These are phyloP conservation scores for Glaucomys volans DNA, from an alignment of 2,113 vertebrate genomes.

Conservation along the genomic window DNA sequence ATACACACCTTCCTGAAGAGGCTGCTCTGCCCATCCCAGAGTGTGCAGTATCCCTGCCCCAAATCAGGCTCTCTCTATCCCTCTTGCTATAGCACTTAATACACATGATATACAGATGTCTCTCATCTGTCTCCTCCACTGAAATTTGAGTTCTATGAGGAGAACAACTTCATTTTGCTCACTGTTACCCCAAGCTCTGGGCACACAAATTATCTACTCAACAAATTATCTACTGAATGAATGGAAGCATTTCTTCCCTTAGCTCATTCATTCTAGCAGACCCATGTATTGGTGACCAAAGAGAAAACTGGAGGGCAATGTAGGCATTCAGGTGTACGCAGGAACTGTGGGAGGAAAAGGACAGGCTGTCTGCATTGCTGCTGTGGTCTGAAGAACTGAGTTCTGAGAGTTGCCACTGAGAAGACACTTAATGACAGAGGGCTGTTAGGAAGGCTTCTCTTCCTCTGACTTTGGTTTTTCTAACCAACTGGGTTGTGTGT, in stretches of 20 bases:
- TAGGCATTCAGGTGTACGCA: neutral
- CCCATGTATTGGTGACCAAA: neutral
- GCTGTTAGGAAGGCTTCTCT: neutral
- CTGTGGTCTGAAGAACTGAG: neutral
- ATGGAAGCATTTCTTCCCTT: neutral
- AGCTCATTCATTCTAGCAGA: neutral
- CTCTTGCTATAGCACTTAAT: neutral
- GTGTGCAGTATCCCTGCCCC: neutral
- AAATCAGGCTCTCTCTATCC: neutral
- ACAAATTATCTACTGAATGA: neutral
- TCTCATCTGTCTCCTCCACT: neutral
- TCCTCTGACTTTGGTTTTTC: neutral
- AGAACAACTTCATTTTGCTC: neutral
- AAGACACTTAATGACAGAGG: neutral
- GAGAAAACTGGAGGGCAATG: neutral
- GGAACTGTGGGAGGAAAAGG: neutral
- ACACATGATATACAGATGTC: neutral
- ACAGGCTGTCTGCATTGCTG: neutral
- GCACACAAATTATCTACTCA: neutral
- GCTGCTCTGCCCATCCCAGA: neutral
- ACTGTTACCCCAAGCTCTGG: neutral
- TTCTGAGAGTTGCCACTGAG: neutral
- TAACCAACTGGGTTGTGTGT: neutral
- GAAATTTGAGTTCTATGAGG: neutral
- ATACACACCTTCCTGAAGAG: neutral